These are phyloP conservation scores for Hydractinia symbiolongicarpus DNA, from an alignment of 30 jellyfish, hydroid and myxozoan species.

Conservation along the genomic window DNA sequence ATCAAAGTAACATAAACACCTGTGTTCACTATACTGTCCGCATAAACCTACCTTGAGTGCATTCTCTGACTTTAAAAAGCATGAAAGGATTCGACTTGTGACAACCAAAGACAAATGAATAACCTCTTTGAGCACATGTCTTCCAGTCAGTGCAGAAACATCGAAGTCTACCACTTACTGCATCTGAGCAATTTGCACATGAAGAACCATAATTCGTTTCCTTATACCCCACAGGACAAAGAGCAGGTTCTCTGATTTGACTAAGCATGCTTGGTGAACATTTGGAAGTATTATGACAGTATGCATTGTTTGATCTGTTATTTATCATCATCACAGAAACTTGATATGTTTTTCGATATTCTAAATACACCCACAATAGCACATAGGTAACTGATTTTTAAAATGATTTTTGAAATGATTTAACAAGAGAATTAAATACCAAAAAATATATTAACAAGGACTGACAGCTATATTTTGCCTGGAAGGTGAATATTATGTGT, in stretches of 20 bases:
- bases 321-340: neutral
- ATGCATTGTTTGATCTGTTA: neutral
- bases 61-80: constrained; percentile 73
- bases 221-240: constrained; percentile 64
- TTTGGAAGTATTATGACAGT: neutral
- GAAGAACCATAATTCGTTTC: constrained; percentile 40
- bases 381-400: too few species aligned
- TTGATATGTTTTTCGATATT: constrained; percentile 15
- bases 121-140: constrained; percentile 85
- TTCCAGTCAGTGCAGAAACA: constrained; percentile 72
- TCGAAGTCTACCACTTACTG: constrained; percentile 43
- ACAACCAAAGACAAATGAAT: constrained; percentile 38
- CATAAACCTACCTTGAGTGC: constrained; percentile 50
- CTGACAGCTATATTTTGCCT: too few species aligned
- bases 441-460: too few species aligned
- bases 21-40: neutral
- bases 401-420: too few species aligned
- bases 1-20: too few species aligned
- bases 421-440: too few species aligned
- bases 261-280: neutral
- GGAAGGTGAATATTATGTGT: too few species aligned
- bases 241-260: constrained; percentile 36
- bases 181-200: constrained; percentile 63
- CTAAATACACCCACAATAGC: neutral
- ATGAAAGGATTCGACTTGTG: constrained; percentile 35